These are phyloP conservation scores for Ochlodes sylvanus DNA, from an alignment of 2,888 invertebrate genomes.

Conservation along the genomic window DNA sequence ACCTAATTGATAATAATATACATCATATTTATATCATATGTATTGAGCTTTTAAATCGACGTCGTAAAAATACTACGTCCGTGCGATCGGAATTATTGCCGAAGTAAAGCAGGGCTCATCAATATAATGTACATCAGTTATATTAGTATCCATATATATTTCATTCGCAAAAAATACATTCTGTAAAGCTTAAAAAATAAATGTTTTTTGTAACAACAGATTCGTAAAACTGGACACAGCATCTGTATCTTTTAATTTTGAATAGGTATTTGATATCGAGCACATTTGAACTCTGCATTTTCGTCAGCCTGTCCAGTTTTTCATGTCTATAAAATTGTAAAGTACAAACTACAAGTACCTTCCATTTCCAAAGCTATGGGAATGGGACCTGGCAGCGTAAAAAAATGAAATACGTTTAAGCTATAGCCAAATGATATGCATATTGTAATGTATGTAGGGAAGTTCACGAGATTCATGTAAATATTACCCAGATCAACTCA, in stretches of 20 bases:
- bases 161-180: too few species aligned
- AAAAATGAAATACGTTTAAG: constrained; percentile 76
- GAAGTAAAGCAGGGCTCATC: too few species aligned
- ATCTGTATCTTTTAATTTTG: neutral
- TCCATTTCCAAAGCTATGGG: constrained; percentile 84
- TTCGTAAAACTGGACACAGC: constrained; percentile 1
- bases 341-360: constrained; percentile 72
- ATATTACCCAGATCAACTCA: neutral
- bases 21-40: too few species aligned
- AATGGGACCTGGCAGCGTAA: constrained; percentile 83
- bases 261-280: neutral
- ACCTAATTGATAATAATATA: too few species aligned
- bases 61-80: too few species aligned
- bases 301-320: constrained; percentile 11
- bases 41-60: too few species aligned
- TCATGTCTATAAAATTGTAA: constrained; percentile 40
- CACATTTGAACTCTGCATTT: too few species aligned
- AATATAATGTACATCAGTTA: too few species aligned
- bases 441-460: neutral
- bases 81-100: too few species aligned
- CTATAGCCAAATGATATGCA: constrained; percentile 51
- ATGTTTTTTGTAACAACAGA: neutral
- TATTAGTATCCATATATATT: too few species aligned
- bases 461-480: constrained; percentile 28
- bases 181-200: too few species aligned